Evolutionary conservation across 1,140 invertebrate genomes (phyloP).

Genomic region (Sarcophaga peregrina): DNA sequence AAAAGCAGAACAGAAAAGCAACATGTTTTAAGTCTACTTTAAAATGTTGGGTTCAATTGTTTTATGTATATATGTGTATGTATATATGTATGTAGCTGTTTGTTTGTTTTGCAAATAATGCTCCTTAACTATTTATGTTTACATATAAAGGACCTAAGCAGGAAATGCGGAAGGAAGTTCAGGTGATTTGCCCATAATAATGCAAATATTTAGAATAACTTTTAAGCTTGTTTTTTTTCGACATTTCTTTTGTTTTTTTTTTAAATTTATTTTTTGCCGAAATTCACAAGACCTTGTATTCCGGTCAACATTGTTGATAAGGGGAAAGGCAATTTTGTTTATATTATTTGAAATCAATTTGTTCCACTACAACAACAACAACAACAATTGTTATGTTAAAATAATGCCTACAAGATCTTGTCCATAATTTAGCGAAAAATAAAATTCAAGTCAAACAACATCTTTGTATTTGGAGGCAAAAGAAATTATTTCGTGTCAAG

Average conservation of each 20-base stretch:
- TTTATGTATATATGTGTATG: background rate
- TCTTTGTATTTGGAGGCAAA: too few relatives aligned
- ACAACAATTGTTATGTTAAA: background rate
- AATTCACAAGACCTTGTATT: background rate
- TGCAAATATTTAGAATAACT: constrained; percentile 33
- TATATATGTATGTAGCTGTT: background rate
- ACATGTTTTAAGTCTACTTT: too few relatives aligned
- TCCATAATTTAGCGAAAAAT: too few relatives aligned
- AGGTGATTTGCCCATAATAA: constrained; percentile 38
- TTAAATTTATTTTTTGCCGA: constrained; percentile 1
- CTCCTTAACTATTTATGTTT: background rate
- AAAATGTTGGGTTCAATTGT: background rate
- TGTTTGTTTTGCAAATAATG: background rate
- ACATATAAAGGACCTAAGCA: constrained; percentile 10
- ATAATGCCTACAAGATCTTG: too few relatives aligned
- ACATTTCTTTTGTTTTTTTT: background rate
- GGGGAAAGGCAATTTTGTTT: background rate
- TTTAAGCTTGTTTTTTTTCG: background rate
- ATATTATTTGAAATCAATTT: background rate
- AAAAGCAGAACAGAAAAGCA: background rate
- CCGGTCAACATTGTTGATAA: background rate
- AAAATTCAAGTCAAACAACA: too few relatives aligned
- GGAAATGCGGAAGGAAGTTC: constrained; percentile 37
- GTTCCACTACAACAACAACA: background rate
- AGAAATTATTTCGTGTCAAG: too few relatives aligned